Evolutionary conservation across 2,113 vertebrate genomes (phyloP).

Genomic region (Brienomyrus brachyistius): DNA sequence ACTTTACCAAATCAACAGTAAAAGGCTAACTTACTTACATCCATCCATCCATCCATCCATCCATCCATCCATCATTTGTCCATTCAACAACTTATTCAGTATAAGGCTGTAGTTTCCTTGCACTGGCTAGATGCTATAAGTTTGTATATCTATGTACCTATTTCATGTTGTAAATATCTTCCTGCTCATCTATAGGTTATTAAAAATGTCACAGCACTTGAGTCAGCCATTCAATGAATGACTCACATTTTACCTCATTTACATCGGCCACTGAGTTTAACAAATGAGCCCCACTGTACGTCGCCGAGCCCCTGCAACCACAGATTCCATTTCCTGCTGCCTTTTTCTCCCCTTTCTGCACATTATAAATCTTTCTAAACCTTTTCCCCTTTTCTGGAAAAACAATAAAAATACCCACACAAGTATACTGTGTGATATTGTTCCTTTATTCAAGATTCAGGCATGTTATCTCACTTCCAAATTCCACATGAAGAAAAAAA

Average conservation of each 20-base stretch:
- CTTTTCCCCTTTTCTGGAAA: constrained; percentile 27
- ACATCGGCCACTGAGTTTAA: constrained; percentile 4
- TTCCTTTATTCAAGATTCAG: constrained; percentile 32
- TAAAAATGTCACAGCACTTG: not conserved
- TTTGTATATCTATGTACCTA: not conserved
- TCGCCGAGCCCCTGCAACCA: not conserved
- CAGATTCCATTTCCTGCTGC: not conserved
- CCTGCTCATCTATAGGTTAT: not conserved
- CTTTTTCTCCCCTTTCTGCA: constrained; percentile 20
- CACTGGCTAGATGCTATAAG: not conserved
- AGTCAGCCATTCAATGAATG: constrained; percentile 12
- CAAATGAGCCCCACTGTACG: not conserved
- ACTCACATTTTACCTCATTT: not conserved
- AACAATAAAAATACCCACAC: constrained; percentile 38
- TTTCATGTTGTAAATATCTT: not conserved
- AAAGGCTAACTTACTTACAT: not conserved
- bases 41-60: not conserved
- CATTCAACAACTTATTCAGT: not conserved
- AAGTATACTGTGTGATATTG: constrained; percentile 14
- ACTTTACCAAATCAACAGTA: not conserved
- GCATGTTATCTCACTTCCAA: not conserved
- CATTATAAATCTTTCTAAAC: constrained; percentile 46
- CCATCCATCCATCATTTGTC: not conserved
- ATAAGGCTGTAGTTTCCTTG: not conserved
- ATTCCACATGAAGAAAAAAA: too few relatives aligned